Evolutionary conservation across 2,113 vertebrate species (phyloP).

Genomic region (Anolis carolinensis): DNA sequence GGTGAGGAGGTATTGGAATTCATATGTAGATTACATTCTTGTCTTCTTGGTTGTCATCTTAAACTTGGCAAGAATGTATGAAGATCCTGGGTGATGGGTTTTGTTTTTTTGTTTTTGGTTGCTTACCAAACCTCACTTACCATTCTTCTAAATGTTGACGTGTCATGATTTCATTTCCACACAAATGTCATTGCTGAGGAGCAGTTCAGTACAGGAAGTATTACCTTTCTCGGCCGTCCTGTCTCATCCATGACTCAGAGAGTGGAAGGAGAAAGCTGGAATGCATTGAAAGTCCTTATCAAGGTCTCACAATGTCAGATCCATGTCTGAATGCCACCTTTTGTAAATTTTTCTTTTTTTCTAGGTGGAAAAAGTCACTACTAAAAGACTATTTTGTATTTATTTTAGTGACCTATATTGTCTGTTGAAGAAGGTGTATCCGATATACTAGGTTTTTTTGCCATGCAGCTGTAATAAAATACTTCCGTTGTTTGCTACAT

Average conservation of each 20-base stretch:
- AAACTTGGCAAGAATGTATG: neutral
- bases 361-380: neutral
- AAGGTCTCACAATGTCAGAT: neutral
- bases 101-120: neutral
- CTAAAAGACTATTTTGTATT: neutral
- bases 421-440: neutral
- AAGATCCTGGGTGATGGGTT: neutral
- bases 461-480: neutral
- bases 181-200: neutral
- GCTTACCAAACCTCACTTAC: neutral
- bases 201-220: no score
- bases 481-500: neutral
- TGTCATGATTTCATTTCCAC: neutral
- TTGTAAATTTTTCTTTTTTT: neutral
- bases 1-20: neutral
- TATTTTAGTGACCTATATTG: neutral
- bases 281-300: neutral
- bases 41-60: neutral
- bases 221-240: neutral
- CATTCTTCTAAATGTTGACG: fast-evolving
- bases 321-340: neutral
- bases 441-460: neutral
- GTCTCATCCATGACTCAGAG: neutral
- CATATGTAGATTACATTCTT: neutral
- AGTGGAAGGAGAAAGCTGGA: neutral